phyloP scores from a whole-genome alignment of 2,888 invertebrate genomes.

The Lissonota sp. region DNA sequence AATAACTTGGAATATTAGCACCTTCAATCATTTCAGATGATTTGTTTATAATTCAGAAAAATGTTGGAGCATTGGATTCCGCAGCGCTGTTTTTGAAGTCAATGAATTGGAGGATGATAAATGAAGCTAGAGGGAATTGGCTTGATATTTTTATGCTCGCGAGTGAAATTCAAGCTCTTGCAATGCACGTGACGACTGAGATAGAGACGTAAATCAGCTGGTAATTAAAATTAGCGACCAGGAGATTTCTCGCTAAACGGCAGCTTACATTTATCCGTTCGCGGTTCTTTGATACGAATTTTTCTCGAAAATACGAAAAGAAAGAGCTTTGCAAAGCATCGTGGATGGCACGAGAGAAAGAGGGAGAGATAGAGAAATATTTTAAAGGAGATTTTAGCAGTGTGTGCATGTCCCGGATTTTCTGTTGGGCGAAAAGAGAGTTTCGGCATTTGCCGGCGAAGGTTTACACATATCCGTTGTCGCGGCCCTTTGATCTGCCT shows the following conservation, averaged over 20 bases:
- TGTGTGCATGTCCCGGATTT: conserved; percentile 54
- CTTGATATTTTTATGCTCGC: conserved; percentile 39
- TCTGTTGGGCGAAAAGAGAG: conserved; percentile 26
- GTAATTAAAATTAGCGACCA: conserved; percentile 82
- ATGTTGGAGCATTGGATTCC: not conserved
- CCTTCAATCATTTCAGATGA: not conserved
- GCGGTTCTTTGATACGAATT: conserved; percentile 80
- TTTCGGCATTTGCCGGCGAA: conserved; percentile 59
- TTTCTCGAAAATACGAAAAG: conserved; percentile 77
- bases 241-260: conserved; percentile 81
- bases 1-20: too few species aligned
- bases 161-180: not conserved
- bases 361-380: conserved; percentile 19
- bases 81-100: not conserved
- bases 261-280: conserved; percentile 82
- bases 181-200: conserved; percentile 19
- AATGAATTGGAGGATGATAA: too few species aligned
- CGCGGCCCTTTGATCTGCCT: conserved; percentile 81
- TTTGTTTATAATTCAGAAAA: not conserved
- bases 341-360: conserved; percentile 4
- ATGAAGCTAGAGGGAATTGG: not conserved
- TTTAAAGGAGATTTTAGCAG: not conserved
- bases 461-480: conserved; percentile 83
- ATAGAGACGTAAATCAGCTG: conserved; percentile 77
- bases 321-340: not conserved